These are phyloP conservation scores for Pararge aegeria DNA, from an alignment of 1,140 invertebrate species.

Conservation along the genomic window DNA sequence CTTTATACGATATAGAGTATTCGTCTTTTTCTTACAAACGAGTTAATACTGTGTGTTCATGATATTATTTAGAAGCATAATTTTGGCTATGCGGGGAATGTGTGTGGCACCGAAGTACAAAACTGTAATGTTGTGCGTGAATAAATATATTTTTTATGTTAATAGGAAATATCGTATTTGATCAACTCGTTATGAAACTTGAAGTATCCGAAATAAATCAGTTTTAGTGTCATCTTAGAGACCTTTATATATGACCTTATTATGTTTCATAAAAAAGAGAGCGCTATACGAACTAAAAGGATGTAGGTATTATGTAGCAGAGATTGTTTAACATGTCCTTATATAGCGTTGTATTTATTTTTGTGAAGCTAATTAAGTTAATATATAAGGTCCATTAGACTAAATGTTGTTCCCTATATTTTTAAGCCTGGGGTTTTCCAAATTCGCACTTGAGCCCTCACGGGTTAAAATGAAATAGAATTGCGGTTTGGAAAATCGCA, in stretches of 20 bases:
- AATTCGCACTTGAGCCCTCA: constrained; percentile 35
- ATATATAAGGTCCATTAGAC: constrained; percentile 24
- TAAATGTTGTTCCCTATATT: constrained; percentile 78
- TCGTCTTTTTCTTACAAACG: not conserved
- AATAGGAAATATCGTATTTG: not conserved
- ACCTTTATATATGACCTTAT: constrained; percentile 22
- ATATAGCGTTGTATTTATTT: constrained; percentile 8
- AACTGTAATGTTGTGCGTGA: constrained; percentile 5
- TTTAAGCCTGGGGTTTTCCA: constrained; percentile 63
- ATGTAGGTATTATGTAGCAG: not conserved
- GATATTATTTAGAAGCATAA: not conserved
- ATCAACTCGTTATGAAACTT: constrained; percentile 23
- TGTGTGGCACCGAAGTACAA: constrained; percentile 7
- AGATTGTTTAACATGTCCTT: not conserved
- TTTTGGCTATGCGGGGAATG: constrained; percentile 3
- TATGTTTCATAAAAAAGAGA: constrained; percentile 1
- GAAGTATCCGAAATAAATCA: constrained; percentile 32
- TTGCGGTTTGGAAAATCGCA: constrained; percentile 53
- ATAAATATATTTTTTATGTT: not conserved
- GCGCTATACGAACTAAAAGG: constrained; percentile 1
- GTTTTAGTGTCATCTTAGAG: constrained; percentile 69
- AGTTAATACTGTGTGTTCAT: not conserved
- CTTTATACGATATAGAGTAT: not conserved
- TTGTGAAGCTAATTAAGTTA: not conserved
- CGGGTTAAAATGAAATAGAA: constrained; percentile 20